phyloP scores from a whole-genome alignment of 2,888 invertebrate genomes.

The Pyrocoelia pectoralis region DNA sequence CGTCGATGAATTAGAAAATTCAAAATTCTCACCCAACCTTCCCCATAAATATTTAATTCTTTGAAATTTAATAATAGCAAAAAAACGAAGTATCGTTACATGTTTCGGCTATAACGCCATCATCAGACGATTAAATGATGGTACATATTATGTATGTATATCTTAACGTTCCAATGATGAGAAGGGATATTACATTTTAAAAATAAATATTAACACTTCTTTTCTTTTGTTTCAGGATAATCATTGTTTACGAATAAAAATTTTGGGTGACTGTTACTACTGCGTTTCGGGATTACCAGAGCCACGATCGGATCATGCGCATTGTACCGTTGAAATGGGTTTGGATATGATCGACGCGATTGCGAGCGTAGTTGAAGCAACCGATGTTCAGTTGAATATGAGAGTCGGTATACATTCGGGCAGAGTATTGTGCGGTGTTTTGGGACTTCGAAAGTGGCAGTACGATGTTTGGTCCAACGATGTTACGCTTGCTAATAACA shows the following conservation, averaged over 20 bases:
- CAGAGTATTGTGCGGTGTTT: constrained; percentile 86
- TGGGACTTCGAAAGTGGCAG: constrained; percentile 92
- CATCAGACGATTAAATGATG: no score
- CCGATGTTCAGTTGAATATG: constrained; percentile 93
- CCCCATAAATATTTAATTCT: no score
- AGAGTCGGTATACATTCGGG: constrained; percentile 93
- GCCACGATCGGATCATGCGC: constrained; percentile 89
- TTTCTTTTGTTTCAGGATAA: constrained; percentile 68
- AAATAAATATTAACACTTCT: no score
- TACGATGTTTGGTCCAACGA: constrained; percentile 96
- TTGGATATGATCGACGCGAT: constrained; percentile 88
- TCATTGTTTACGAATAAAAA: constrained; percentile 83
- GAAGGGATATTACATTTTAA: no score
- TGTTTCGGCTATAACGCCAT: no score
- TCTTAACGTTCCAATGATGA: no score
- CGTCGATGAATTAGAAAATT: no score
- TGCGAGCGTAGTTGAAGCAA: constrained; percentile 88
- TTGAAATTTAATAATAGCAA: no score
- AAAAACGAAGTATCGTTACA: no score
- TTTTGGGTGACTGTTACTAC: constrained; percentile 93
- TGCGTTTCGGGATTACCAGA: constrained; percentile 92
- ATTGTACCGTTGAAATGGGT: constrained; percentile 89
- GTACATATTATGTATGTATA: no score
- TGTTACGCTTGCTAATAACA: constrained; percentile 87
- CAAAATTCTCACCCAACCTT: no score